These are phyloP conservation scores for Apostichopus parvimensis DNA, from an alignment of 35 echinoderm and acorn worm species.

Conservation along the genomic window DNA sequence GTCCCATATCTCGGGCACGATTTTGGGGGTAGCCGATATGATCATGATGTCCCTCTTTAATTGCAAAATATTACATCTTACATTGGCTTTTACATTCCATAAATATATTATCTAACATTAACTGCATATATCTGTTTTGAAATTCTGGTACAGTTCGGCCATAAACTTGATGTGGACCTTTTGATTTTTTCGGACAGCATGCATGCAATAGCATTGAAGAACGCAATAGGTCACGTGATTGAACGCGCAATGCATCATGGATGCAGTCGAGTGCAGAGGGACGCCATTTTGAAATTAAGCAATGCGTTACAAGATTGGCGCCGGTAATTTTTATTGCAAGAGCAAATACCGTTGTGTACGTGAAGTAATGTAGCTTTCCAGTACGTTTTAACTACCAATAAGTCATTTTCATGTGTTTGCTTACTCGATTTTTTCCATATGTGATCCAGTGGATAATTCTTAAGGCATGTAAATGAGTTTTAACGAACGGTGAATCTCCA, in stretches of 20 bases:
- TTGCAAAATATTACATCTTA: too few relatives aligned
- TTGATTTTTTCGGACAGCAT: too few relatives aligned
- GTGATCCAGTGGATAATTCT: background rate
- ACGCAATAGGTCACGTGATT: constrained; percentile 24
- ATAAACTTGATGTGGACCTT: too few relatives aligned
- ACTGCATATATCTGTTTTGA: too few relatives aligned
- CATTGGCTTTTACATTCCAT: too few relatives aligned
- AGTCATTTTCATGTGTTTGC: background rate
- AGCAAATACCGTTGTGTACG: background rate
- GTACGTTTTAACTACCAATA: background rate
- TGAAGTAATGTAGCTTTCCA: background rate
- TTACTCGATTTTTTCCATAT: background rate
- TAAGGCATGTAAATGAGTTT: background rate
- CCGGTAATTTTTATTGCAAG: constrained; percentile 21
- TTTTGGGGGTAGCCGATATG: too few relatives aligned
- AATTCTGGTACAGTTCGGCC: too few relatives aligned
- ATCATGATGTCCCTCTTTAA: too few relatives aligned
- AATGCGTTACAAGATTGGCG: constrained; percentile 40
- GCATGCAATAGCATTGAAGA: too few relatives aligned
- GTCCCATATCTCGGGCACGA: too few relatives aligned
- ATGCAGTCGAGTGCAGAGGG: constrained; percentile 2
- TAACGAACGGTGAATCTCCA: constrained; percentile 8
- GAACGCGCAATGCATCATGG: constrained; percentile 7
- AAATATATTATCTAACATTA: too few relatives aligned
- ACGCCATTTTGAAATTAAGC: constrained; percentile 49